Evolutionary conservation across 2,797 vertebrate species (phyloP).

Genomic region (Percopsis omiscomaycus): DNA sequence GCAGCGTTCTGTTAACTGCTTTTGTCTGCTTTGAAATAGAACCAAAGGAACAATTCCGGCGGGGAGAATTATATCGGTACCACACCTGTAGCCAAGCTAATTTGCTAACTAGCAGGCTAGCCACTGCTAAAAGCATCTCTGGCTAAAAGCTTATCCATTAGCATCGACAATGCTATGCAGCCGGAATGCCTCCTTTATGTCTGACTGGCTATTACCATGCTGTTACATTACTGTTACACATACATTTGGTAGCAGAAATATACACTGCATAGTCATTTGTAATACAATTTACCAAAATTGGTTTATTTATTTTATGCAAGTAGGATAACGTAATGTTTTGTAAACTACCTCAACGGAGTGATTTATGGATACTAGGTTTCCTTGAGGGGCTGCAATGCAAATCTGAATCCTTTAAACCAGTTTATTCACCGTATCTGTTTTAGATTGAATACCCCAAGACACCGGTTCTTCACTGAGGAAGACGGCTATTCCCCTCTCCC

Average conservation of each 20-base stretch:
- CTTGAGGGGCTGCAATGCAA: background rate
- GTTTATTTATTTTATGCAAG: background rate
- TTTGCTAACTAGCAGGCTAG: background rate
- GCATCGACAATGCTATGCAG: slow-evolving; percentile 22
- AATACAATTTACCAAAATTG: background rate
- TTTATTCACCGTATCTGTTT: slow-evolving; percentile 16
- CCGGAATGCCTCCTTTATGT: slow-evolving; percentile 9
- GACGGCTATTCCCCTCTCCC: background rate
- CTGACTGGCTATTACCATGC: background rate
- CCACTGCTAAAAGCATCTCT: background rate
- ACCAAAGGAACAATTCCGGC: background rate
- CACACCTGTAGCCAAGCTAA: background rate
- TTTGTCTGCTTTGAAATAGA: no score
- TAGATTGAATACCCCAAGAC: slow-evolving; percentile 34
- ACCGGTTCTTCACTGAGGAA: slow-evolving; percentile 20
- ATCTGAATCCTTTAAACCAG: slow-evolving; percentile 14
- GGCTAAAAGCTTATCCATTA: slow-evolving; percentile 21
- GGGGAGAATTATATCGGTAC: background rate
- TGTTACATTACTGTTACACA: rapidly evolving
- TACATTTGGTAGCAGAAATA: background rate
- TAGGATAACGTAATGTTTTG: background rate
- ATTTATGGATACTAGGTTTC: slow-evolving; percentile 33
- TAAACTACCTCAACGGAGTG: slow-evolving; percentile 3
- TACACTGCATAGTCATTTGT: background rate
- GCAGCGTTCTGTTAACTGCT: no score